These are phyloP conservation scores for Gambelia wislizenii DNA, from an alignment of 2,797 vertebrate species.

Conservation along the genomic window DNA sequence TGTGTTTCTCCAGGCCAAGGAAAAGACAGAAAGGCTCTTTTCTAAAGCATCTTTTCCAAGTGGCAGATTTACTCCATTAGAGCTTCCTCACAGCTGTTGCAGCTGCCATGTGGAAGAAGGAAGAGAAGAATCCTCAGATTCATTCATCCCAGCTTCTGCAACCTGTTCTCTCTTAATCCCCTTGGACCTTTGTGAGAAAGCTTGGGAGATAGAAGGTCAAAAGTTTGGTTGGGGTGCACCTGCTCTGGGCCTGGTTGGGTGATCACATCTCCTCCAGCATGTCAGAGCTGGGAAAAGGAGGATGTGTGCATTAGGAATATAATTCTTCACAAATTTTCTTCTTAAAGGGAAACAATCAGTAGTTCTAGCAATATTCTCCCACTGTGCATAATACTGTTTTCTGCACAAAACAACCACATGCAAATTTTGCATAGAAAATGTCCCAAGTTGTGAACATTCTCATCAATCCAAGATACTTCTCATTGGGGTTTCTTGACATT, in stretches of 20 bases:
- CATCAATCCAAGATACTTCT: too few relatives aligned
- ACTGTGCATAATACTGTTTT: too few relatives aligned
- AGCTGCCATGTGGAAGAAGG: conserved; percentile 44
- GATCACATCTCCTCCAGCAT: background rate
- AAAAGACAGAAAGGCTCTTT: conserved; percentile 21
- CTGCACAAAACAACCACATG: too few relatives aligned
- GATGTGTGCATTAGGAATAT: background rate
- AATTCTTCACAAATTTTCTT: too few relatives aligned
- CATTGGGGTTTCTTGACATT: too few relatives aligned
- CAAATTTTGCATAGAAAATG: too few relatives aligned
- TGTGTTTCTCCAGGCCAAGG: background rate
- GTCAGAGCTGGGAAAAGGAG: background rate
- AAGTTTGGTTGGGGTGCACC: background rate
- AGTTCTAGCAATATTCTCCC: too few relatives aligned
- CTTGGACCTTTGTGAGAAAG: accelerated
- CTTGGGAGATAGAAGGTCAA: background rate
- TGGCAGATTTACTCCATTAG: conserved; percentile 63
- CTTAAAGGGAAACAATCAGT: too few relatives aligned
- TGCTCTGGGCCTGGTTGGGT: background rate
- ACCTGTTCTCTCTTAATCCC: background rate
- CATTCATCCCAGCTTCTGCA: accelerated
- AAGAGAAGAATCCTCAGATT: accelerated
- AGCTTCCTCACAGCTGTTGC: conserved; percentile 65
- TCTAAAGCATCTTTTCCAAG: conserved; percentile 23
- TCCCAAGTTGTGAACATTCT: too few relatives aligned